Evolutionary conservation across 2,797 vertebrate species (phyloP).

Genomic region (Simalia tracyae): DNA sequence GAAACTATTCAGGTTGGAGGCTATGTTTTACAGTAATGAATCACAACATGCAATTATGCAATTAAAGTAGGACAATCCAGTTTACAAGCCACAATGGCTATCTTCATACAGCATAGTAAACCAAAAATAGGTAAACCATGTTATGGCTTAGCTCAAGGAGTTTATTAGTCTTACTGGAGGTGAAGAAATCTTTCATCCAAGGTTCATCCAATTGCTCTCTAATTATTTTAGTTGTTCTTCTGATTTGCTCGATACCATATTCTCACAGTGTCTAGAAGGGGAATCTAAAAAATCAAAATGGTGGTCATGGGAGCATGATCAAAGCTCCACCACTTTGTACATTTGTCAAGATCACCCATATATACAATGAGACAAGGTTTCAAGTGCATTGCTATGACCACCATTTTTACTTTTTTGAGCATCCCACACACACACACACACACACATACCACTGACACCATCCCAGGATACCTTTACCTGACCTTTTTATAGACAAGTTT

Average conservation of each 20-base stretch:
- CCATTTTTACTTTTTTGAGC: neutral
- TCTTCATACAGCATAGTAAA: neutral
- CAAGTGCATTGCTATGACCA: neutral
- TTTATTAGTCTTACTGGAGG: neutral
- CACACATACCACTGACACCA: neutral
- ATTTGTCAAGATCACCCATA: neutral
- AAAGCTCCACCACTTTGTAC: neutral
- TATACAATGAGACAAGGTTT: neutral
- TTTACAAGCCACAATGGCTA: neutral
- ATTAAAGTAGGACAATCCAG: neutral
- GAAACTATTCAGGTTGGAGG: neutral
- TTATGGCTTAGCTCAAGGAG: neutral
- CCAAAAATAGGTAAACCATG: neutral
- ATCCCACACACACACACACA: neutral
- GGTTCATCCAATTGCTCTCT: neutral
- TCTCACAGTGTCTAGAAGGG: neutral
- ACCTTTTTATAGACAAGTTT: neutral
- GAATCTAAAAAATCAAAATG: neutral
- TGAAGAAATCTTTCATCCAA: neutral
- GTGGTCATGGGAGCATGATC: neutral
- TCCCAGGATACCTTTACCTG: neutral
- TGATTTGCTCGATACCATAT: neutral
- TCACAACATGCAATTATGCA: neutral
- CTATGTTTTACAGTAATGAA: neutral
- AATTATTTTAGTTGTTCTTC: neutral